phyloP scores from a whole-genome alignment of 92 coral and sea anemone species.

The Heteractis magnifica region DNA sequence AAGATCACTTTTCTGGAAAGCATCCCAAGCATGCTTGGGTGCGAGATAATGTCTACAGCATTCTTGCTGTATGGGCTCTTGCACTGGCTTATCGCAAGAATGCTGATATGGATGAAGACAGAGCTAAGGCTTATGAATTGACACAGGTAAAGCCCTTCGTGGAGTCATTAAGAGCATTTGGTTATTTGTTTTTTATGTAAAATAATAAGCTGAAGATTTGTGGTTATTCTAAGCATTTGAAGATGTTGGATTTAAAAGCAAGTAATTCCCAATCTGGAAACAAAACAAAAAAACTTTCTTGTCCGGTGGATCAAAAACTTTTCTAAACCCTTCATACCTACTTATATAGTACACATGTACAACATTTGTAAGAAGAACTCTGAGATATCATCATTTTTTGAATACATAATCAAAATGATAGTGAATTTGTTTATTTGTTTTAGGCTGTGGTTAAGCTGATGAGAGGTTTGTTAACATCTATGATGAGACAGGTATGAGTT shows the following conservation, averaged over 20 bases:
- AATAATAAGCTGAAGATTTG: too few relatives aligned
- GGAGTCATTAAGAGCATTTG: too few relatives aligned
- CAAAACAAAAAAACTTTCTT: too few relatives aligned
- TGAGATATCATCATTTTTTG: too few relatives aligned
- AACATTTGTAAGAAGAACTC: too few relatives aligned
- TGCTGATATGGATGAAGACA: slow-evolving; percentile 97
- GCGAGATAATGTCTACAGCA: slow-evolving; percentile 94
- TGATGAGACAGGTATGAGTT: slow-evolving; percentile 87
- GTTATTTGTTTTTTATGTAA: too few relatives aligned
- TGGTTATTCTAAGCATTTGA: background rate
- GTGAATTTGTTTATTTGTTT: background rate
- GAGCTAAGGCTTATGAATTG: slow-evolving; percentile 90
- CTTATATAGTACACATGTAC: too few relatives aligned
- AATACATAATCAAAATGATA: background rate
- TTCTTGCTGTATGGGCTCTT: slow-evolving; percentile 94
- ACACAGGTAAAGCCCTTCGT: slow-evolving; percentile 60
- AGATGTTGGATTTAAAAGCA: background rate
- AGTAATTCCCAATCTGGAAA: background rate
- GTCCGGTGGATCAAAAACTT: too few relatives aligned
- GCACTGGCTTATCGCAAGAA: slow-evolving; percentile 93
- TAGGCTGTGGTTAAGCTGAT: slow-evolving; percentile 95
- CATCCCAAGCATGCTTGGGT: slow-evolving; percentile 94
- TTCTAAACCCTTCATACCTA: too few relatives aligned
- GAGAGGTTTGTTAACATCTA: slow-evolving; percentile 89
- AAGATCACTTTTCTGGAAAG: slow-evolving; percentile 53